These are phyloP conservation scores for Melinaea menophilus DNA, from an alignment of 2,888 invertebrate species.

Conservation along the genomic window DNA sequence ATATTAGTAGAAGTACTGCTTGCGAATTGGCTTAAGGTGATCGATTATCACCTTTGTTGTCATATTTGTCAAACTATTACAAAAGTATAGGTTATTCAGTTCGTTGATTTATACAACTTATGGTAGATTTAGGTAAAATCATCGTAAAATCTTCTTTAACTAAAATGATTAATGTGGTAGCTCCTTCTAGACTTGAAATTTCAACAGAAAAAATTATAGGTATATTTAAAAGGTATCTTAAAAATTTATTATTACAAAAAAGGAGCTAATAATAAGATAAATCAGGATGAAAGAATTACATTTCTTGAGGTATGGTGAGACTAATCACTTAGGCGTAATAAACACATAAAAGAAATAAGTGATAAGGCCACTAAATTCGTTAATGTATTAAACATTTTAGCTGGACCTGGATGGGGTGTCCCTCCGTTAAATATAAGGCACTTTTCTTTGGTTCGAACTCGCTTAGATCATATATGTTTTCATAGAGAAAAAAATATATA, in stretches of 20 bases:
- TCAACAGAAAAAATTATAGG: neutral
- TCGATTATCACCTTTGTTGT: conserved; percentile 34
- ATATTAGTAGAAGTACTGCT: conserved; percentile 10
- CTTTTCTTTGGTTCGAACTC: too few species aligned
- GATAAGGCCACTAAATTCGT: too few species aligned
- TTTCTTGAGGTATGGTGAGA: too few species aligned
- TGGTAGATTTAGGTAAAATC: neutral
- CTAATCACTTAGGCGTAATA: too few species aligned
- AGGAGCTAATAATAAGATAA: too few species aligned
- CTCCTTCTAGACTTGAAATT: neutral
- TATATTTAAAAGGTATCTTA: neutral
- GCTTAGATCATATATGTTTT: too few species aligned
- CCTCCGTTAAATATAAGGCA: too few species aligned
- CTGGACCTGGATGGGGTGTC: too few species aligned
- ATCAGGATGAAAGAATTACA: too few species aligned
- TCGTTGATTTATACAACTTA: conserved; percentile 30
- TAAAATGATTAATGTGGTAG: neutral
- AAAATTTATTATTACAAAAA: neutral
- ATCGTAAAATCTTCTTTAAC: neutral
- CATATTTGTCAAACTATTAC: conserved; percentile 23
- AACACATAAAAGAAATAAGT: too few species aligned
- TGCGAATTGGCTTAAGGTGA: conserved; percentile 31
- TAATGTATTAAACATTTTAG: too few species aligned
- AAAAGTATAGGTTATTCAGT: conserved; percentile 26
- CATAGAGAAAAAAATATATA: too few species aligned